Percentiles rank a stretch among this genome's conserved stretches.
Evolutionary conservation across 2,797 vertebrate species (phyloP).

Genomic region (Rhinella marina): DNA sequence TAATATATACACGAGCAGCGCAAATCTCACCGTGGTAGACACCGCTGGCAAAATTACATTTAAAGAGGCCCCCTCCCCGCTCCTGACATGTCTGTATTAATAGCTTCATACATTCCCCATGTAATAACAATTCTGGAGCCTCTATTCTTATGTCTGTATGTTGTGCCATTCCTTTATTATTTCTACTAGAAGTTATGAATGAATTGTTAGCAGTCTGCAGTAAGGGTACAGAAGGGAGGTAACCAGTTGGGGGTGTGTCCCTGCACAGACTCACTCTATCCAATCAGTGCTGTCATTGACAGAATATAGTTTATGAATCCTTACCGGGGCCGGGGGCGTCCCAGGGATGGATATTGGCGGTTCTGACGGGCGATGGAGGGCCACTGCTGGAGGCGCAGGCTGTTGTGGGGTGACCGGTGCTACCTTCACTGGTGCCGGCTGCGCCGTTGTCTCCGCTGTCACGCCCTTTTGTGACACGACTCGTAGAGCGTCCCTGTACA

Average conservation of each 20-base stretch:
- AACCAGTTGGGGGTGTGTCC: no score
- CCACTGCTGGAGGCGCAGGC: conserved; percentile 62
- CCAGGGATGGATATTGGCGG: conserved; percentile 86
- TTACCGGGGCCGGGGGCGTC: conserved; percentile 82
- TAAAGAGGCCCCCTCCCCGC: no score
- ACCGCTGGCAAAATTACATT: not conserved
- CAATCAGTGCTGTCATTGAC: no score
- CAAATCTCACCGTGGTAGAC: not conserved
- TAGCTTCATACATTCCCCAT: no score
- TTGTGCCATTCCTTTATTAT: no score
- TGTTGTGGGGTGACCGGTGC: conserved; percentile 39
- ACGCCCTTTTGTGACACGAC: conserved; percentile 79
- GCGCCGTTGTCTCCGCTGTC: conserved; percentile 63
- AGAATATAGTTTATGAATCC: not conserved
- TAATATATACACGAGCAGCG: conserved; percentile 5
- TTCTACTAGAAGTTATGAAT: no score
- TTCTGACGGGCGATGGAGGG: conserved; percentile 78
- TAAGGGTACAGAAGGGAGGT: no score
- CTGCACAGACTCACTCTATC: no score
- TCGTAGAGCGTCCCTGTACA: conserved; percentile 86
- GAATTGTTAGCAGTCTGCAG: no score
- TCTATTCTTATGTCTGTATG: no score
- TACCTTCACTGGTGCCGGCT: conserved; percentile 61
- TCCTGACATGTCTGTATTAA: no score
- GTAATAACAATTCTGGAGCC: no score